Percentiles rank a stretch among this genome's conserved stretches.
These are phyloP conservation scores for Smittia sp. DNA, from an alignment of 2,888 invertebrate species.

Conservation along the genomic window DNA sequence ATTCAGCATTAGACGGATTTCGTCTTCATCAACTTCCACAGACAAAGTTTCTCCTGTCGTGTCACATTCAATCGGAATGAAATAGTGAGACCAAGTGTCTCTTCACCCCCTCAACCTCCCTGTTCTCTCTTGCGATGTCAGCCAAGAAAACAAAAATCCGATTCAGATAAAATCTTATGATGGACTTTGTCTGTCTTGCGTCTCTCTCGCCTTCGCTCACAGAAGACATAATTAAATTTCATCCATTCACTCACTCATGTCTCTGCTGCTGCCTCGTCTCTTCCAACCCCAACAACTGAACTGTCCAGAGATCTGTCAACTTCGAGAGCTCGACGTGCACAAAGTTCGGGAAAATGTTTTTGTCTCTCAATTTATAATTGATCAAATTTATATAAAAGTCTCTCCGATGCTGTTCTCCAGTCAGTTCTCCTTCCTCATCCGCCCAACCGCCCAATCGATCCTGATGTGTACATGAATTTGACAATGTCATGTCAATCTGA, in stretches of 20 bases:
- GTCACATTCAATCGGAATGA: background rate
- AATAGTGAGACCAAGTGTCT: background rate
- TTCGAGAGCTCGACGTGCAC: background rate
- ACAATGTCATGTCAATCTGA: constrained; percentile 40
- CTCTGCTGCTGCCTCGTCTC: background rate
- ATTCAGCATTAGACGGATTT: too few species aligned
- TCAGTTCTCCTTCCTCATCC: background rate
- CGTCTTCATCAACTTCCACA: too few species aligned
- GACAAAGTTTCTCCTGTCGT: background rate
- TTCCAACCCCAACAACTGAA: background rate
- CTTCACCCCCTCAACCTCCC: background rate
- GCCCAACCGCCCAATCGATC: background rate
- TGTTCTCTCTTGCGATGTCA: too few species aligned
- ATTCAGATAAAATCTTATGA: constrained; percentile 13
- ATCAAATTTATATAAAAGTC: constrained; percentile 17
- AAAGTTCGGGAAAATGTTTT: background rate
- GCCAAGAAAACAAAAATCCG: too few species aligned
- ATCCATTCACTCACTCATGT: constrained; percentile 16
- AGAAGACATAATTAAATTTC: constrained; percentile 36
- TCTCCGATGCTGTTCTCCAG: background rate
- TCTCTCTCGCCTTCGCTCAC: background rate
- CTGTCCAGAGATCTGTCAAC: constrained; percentile 15
- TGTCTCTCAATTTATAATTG: constrained; percentile 27
- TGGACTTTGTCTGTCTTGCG: constrained; percentile 11
- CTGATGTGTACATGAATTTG: constrained; percentile 37